phyloP scores from a whole-genome alignment of 2,888 invertebrate genomes.

The Rhingia rostrata region DNA sequence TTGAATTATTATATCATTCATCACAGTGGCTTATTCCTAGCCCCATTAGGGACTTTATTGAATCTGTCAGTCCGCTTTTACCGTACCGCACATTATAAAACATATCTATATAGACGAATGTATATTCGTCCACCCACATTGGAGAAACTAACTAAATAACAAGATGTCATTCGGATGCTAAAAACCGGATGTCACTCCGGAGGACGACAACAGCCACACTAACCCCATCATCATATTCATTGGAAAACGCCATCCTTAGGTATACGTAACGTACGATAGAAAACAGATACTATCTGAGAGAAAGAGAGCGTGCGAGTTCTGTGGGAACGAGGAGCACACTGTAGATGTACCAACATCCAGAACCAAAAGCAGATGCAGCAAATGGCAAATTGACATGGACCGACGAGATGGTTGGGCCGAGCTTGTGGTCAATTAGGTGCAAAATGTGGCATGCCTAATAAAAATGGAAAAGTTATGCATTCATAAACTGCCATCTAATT shows the following conservation, averaged over 20 bases:
- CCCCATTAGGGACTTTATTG: constrained; percentile 68
- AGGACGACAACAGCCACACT: constrained; percentile 48
- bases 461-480: constrained; percentile 77
- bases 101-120: constrained; percentile 11
- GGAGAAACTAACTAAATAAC: constrained; percentile 73
- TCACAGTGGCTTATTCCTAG: constrained; percentile 56
- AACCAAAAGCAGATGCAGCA: constrained; percentile 68
- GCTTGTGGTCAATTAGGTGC: constrained; percentile 77
- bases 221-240: constrained; percentile 52
- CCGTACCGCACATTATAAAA: too few relatives aligned
- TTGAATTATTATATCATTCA: constrained; percentile 45
- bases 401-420: constrained; percentile 67
- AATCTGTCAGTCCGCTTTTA: constrained; percentile 5
- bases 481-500: constrained; percentile 77
- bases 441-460: constrained; percentile 77
- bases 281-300: constrained; percentile 44
- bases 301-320: not conserved
- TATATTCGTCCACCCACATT: constrained; percentile 57
- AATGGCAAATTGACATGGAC: constrained; percentile 74
- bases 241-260: constrained; percentile 50
- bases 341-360: constrained; percentile 11
- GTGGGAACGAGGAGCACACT: constrained; percentile 38
- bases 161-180: constrained; percentile 71
- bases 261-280: constrained; percentile 40
- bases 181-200: constrained; percentile 71